Conservation (phyloP, 2,113 vertebrate species). For the Typhlomys cinereus region DNA sequence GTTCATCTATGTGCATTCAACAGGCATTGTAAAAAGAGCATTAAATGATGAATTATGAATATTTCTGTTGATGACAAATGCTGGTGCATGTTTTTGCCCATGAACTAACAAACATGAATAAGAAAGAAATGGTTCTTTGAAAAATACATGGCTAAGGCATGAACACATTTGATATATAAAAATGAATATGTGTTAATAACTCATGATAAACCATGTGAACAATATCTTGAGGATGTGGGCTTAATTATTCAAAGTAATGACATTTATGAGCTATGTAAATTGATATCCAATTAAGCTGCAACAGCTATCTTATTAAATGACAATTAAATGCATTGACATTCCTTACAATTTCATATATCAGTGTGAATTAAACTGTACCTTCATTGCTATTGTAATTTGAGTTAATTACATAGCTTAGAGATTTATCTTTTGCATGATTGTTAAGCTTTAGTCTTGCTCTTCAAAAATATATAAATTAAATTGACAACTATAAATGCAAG, state of each 20-base stretch:
- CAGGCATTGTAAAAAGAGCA: background rate
- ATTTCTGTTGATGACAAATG: background rate
- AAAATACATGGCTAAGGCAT: background rate
- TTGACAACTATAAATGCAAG: constrained; percentile 29
- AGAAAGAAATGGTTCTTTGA: background rate
- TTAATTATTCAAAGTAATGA: constrained; percentile 77
- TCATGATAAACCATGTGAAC: background rate
- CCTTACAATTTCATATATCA: constrained; percentile 80
- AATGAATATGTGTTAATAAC: constrained; percentile 9
- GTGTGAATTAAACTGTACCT: constrained; percentile 82
- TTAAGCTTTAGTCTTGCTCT: constrained; percentile 65
- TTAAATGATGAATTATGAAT: background rate
- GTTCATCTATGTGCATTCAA: background rate
- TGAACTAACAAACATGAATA: background rate
- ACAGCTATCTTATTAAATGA: constrained; percentile 81
- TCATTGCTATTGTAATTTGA: constrained; percentile 82
- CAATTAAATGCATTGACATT: constrained; percentile 83
- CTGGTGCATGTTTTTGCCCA: background rate
- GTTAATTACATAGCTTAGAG: constrained; percentile 78
- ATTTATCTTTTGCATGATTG: constrained; percentile 81
- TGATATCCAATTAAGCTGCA: constrained; percentile 82
- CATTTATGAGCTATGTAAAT: constrained; percentile 80
- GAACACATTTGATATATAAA: background rate
- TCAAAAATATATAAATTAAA: constrained; percentile 65
- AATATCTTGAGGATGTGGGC: constrained; percentile 57